These are phyloP conservation scores for Mimas tiliae DNA, from an alignment of 2,888 invertebrate species.

Conservation along the genomic window DNA sequence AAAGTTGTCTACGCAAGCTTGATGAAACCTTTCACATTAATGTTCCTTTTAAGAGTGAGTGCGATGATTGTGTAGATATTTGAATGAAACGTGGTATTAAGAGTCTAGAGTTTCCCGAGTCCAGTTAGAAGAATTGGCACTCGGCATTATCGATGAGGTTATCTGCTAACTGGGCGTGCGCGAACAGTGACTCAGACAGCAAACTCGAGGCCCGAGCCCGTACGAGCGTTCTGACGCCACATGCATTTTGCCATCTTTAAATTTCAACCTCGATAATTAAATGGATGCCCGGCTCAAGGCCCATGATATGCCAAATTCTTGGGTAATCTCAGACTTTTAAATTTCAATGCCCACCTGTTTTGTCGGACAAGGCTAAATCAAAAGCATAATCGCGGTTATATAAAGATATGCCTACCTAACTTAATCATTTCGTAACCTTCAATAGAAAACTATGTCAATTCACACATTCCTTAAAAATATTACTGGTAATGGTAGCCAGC, in stretches of 20 bases:
- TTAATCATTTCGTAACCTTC: not conserved
- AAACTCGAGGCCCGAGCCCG: slow-evolving; percentile 25
- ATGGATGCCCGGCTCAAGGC: slow-evolving; percentile 35
- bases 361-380: slow-evolving; percentile 31
- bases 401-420: slow-evolving; percentile 14
- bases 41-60: not conserved
- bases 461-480: not conserved
- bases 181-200: slow-evolving; percentile 43
- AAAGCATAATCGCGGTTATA: slow-evolving; percentile 24
- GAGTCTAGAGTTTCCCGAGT: slow-evolving; percentile 2
- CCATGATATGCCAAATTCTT: slow-evolving; percentile 35
- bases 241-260: slow-evolving; percentile 4
- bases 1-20: slow-evolving; percentile 30
- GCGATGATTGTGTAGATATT: not conserved
- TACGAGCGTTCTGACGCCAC: slow-evolving; percentile 13
- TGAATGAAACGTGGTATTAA: not conserved
- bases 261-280: slow-evolving; percentile 18
- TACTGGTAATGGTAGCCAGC: not conserved
- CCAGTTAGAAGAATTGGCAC: slow-evolving; percentile 29
- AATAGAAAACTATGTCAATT: not conserved
- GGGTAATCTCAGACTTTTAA: slow-evolving; percentile 26
- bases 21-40: slow-evolving; percentile 51
- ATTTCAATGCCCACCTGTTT: slow-evolving; percentile 32
- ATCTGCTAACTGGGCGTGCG: slow-evolving; percentile 68
- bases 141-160: slow-evolving; percentile 58